These are phyloP conservation scores for Abrostola triplasia DNA, from an alignment of 2,888 invertebrate genomes.

Conservation along the genomic window DNA sequence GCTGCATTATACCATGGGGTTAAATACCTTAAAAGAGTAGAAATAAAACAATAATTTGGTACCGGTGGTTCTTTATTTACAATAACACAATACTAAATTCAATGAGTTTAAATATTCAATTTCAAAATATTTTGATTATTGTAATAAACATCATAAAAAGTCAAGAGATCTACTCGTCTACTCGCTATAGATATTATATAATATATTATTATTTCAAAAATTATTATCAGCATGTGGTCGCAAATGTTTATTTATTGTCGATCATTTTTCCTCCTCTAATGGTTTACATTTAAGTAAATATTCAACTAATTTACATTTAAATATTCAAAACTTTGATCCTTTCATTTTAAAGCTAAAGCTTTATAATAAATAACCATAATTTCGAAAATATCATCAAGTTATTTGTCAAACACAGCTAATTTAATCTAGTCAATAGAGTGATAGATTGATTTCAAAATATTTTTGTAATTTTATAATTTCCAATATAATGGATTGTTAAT, in stretches of 20 bases:
- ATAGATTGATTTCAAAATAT: conserved; percentile 47
- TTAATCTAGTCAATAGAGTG: conserved; percentile 71
- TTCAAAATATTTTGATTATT: conserved; percentile 55
- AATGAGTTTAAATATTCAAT: conserved; percentile 58
- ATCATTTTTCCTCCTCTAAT: conserved; percentile 35
- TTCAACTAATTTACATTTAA: conserved; percentile 40
- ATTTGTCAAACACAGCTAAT: conserved; percentile 88
- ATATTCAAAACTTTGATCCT: conserved; percentile 52
- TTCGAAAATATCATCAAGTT: conserved; percentile 62
- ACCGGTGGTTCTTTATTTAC: conserved; percentile 79
- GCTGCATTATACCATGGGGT: too few relatives aligned
- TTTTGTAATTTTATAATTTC: conserved; percentile 16
- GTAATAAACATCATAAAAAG: conserved; percentile 54
- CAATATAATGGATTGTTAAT: conserved; percentile 7
- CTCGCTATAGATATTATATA: conserved; percentile 65
- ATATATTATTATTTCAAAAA: conserved; percentile 56
- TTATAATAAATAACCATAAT: conserved; percentile 42
- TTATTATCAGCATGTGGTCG: conserved; percentile 78
- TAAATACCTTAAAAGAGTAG: background rate
- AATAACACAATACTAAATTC: conserved; percentile 75
- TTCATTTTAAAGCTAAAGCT: conserved; percentile 60
- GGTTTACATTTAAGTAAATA: conserved; percentile 29
- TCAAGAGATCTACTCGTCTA: conserved; percentile 53
- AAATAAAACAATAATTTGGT: conserved; percentile 68
- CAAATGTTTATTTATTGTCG: conserved; percentile 78